Evolutionary conservation across 2,888 invertebrate species (phyloP).

Genomic region (Tanytarsus gracilentus): DNA sequence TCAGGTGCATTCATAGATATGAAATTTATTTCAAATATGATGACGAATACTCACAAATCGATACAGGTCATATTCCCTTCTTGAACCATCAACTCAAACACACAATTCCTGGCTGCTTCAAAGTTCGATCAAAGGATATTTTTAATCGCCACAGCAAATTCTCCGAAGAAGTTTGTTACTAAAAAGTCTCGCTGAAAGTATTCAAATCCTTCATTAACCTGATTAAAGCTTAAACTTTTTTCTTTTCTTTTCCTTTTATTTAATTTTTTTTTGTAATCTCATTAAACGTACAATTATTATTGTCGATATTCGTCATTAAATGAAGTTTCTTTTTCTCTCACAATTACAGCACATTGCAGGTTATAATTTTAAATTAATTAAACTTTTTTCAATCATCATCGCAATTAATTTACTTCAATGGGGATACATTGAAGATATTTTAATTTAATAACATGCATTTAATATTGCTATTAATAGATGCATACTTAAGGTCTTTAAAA

Average conservation of each 20-base stretch:
- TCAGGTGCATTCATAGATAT: conserved; percentile 40
- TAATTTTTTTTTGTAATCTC: too few relatives aligned
- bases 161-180: conserved; percentile 1
- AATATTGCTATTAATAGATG: too few relatives aligned
- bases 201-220: too few relatives aligned
- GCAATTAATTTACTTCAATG: not conserved
- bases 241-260: too few relatives aligned
- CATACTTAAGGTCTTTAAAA: too few relatives aligned
- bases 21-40: conserved; percentile 39
- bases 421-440: not conserved
- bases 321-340: too few relatives aligned
- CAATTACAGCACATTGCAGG: too few relatives aligned
- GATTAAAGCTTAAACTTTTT: too few relatives aligned
- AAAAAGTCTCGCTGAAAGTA: too few relatives aligned
- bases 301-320: conserved; percentile 8
- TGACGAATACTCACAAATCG: not conserved
- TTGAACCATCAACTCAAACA: conserved; percentile 40
- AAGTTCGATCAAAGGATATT: conserved; percentile 7
- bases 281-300: conserved; percentile 20
- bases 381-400: not conserved
- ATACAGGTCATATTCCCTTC: conserved; percentile 38
- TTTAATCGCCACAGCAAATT: not conserved
- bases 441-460: not conserved
- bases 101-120: conserved; percentile 29
- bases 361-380: conserved; percentile 11